These are phyloP conservation scores for Sebastes paucispinis DNA, from an alignment of 2,797 vertebrate genomes.

Conservation along the genomic window DNA sequence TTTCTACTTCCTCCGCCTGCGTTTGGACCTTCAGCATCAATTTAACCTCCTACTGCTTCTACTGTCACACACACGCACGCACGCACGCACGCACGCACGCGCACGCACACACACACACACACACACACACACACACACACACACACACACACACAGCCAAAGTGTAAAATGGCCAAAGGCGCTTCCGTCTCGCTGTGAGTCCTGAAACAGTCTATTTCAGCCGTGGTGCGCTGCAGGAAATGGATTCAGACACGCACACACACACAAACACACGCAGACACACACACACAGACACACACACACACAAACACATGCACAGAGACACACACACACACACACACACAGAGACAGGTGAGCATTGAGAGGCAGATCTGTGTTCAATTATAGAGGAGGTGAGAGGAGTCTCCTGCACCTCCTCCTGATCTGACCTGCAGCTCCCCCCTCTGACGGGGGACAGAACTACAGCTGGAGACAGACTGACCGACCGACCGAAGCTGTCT, in stretches of 20 bases:
- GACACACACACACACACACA: too few species aligned
- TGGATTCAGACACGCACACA: neutral
- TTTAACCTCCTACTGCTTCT: slow-evolving; percentile 24
- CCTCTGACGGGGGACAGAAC: slow-evolving; percentile 32
- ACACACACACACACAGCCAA: neutral
- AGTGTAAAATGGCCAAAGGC: slow-evolving; percentile 33
- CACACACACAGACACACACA: too few species aligned
- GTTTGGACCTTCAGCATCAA: slow-evolving; percentile 46
- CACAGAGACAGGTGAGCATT: neutral
- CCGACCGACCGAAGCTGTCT: too few species aligned
- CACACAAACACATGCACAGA: too few species aligned
- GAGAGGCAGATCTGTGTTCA: neutral
- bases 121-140: neutral
- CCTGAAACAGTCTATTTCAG: slow-evolving; percentile 12
- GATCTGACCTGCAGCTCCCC: slow-evolving; percentile 33
- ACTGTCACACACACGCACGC: too few species aligned
- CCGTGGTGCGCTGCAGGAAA: slow-evolving; percentile 9
- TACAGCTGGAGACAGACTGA: neutral
- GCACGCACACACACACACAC: too few species aligned
- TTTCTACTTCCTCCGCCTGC: too few species aligned
- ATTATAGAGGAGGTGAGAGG: neutral
- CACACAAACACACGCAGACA: too few species aligned
- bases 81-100: too few species aligned
- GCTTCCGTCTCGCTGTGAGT: slow-evolving; percentile 2
- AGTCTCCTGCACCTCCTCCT: neutral